Evolutionary conservation across 2,797 vertebrate species (phyloP).

Genomic region (Hozukius guyotensis): DNA sequence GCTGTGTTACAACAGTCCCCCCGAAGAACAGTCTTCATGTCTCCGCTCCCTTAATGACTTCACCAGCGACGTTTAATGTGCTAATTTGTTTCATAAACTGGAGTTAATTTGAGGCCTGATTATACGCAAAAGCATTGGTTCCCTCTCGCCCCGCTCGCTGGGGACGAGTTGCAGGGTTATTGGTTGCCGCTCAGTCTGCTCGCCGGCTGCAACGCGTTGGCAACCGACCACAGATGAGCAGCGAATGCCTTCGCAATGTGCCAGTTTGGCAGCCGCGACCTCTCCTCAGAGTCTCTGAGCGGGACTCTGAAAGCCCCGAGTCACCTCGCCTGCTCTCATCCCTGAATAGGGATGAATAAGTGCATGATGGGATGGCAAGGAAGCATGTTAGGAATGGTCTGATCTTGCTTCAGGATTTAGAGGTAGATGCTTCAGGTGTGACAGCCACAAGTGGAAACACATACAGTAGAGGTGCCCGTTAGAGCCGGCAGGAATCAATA

Average conservation of each 20-base stretch:
- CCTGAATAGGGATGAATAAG: neutral
- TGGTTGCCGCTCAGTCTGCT: constrained; percentile 5
- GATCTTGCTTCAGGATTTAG: neutral
- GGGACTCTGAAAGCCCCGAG: neutral
- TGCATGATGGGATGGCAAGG: neutral
- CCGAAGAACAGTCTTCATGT: constrained; percentile 2
- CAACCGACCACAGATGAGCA: constrained; percentile 14
- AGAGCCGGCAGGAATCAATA: constrained; percentile 36
- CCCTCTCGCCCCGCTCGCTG: constrained; percentile 8
- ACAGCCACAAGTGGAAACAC: constrained; percentile 38
- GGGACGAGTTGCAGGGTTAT: constrained; percentile 17
- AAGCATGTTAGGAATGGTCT: neutral
- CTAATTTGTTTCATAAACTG: constrained; percentile 60
- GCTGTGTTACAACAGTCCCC: constrained; percentile 1
- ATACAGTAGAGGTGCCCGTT: neutral
- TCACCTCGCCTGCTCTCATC: neutral
- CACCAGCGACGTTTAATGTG: constrained; percentile 34
- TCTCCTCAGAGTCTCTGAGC: neutral
- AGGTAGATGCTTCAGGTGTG: neutral
- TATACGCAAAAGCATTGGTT: constrained; percentile 36
- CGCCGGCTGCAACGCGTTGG: neutral
- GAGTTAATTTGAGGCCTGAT: constrained; percentile 66
- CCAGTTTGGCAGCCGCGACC: neutral
- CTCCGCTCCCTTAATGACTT: constrained; percentile 29
- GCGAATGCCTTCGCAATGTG: neutral